These are phyloP conservation scores for Pithys albifrons DNA, from an alignment of 2,113 vertebrate genomes.

Conservation along the genomic window DNA sequence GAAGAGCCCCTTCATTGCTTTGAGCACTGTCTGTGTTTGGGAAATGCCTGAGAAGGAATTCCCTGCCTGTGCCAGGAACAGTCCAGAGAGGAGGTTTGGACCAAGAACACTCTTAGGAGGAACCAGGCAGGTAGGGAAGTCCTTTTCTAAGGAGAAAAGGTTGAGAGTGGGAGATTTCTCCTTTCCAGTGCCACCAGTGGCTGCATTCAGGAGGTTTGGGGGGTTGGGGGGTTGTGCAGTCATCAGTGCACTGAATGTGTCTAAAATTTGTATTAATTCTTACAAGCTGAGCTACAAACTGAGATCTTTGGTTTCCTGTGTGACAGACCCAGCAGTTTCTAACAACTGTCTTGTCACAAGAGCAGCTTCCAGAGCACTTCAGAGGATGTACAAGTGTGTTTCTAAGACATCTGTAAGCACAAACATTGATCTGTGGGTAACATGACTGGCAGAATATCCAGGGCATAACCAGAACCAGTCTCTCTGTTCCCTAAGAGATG, in stretches of 20 bases:
- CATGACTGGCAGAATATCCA: not conserved
- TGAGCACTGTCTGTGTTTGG: not conserved
- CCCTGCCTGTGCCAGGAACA: not conserved
- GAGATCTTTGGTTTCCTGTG: not conserved
- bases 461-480: not conserved
- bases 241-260: fast-evolving
- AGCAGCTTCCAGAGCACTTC: not conserved
- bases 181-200: not conserved
- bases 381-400: not conserved
- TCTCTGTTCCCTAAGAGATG: not conserved
- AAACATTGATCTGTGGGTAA: not conserved
- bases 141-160: not conserved
- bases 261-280: not conserved
- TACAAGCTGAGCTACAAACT: not conserved
- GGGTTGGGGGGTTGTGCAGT: fast-evolving
- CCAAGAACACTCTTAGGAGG: not conserved
- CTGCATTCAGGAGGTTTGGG: not conserved
- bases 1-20: not conserved
- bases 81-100: not conserved
- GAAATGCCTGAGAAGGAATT: not conserved
- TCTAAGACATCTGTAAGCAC: not conserved
- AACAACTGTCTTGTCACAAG: not conserved
- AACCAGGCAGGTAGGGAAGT: not conserved
- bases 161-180: not conserved
- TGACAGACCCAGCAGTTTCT: not conserved